Conservation (phyloP, 2,797 vertebrate genomes). For the Choloepus didactylus region DNA sequence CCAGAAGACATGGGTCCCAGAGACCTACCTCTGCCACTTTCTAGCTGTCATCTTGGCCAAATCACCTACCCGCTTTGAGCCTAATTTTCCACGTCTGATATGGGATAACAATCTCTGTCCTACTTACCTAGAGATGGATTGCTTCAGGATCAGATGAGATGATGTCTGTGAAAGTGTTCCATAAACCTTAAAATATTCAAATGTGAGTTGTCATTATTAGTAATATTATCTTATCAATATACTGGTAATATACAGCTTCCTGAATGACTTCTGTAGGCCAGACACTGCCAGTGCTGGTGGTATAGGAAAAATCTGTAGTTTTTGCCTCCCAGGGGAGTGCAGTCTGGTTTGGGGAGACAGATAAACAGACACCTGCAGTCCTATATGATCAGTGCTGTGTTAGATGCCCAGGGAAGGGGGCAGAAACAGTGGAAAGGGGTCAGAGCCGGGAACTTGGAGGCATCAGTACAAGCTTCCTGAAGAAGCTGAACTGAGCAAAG, state of each 20-base stretch:
- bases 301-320: neutral
- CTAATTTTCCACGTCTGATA: neutral
- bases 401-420: neutral
- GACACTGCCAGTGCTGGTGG: neutral
- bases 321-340: neutral
- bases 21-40: neutral
- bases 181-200: neutral
- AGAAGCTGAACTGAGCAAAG: neutral
- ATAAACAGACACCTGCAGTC: neutral
- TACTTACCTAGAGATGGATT: neutral
- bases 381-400: neutral
- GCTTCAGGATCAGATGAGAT: neutral
- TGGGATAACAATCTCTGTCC: neutral
- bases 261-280: neutral
- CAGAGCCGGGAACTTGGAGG: neutral
- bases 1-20: neutral
- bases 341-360: neutral
- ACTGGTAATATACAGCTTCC: neutral
- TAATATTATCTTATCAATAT: neutral
- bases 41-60: neutral
- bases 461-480: neutral
- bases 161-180: neutral
- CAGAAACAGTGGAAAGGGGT: neutral
- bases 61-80: neutral
- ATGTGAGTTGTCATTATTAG: neutral